Evolutionary conservation across 2,797 vertebrate genomes (phyloP).

Genomic region (Enteromius mattozi): DNA sequence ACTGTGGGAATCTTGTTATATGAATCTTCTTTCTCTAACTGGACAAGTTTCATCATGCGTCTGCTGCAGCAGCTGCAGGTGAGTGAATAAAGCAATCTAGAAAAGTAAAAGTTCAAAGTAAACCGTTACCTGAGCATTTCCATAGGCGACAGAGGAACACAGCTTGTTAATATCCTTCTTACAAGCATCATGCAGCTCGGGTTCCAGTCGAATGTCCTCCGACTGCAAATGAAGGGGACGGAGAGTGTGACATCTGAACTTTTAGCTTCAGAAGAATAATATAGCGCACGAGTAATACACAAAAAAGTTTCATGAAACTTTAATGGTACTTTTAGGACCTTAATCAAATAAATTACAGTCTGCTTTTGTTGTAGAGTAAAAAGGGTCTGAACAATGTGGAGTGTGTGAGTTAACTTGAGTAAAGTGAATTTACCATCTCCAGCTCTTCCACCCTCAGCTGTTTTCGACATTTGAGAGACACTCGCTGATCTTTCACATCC

Average conservation of each 20-base stretch:
- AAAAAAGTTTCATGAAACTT: background rate
- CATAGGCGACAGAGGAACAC: slow-evolving; percentile 89
- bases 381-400: background rate
- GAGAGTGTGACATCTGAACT: background rate
- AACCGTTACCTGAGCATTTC: slow-evolving; percentile 90
- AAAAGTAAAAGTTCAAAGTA: background rate
- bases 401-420: background rate
- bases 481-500: slow-evolving; percentile 88
- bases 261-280: background rate
- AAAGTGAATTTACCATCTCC: slow-evolving; percentile 80
- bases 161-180: slow-evolving; percentile 88
- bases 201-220: slow-evolving; percentile 95
- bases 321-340: background rate
- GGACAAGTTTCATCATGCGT: slow-evolving; percentile 8
- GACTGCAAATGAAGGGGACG: slow-evolving; percentile 68
- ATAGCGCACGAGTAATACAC: background rate
- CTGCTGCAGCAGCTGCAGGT: background rate
- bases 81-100: background rate
- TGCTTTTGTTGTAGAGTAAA: background rate
- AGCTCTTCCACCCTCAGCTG: slow-evolving; percentile 89
- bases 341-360: background rate
- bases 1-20: background rate
- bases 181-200: slow-evolving; percentile 92
- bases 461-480: slow-evolving; percentile 88
- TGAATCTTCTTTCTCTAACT: slow-evolving; percentile 3